Evolutionary conservation across 2,888 invertebrate species (phyloP).

Genomic region (Hirtodrosophila confusa): DNA sequence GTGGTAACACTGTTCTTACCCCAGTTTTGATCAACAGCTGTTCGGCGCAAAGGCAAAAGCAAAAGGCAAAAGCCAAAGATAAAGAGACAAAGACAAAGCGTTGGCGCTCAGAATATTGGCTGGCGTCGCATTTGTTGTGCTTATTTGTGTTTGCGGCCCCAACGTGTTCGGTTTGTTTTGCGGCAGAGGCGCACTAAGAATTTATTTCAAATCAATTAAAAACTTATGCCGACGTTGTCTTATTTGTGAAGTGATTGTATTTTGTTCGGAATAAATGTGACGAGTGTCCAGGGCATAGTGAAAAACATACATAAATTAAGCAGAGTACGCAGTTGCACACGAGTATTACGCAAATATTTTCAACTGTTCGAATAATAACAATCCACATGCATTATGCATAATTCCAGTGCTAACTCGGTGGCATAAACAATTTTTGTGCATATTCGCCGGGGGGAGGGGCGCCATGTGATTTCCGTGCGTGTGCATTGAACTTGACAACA

Average conservation of each 20-base stretch:
- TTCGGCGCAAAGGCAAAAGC: conserved; percentile 7
- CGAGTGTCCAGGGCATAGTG: conserved; percentile 21
- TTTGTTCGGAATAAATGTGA: conserved; percentile 1
- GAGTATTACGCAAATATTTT: conserved; percentile 34
- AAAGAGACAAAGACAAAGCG: conserved; percentile 39
- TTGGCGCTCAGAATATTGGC: conserved; percentile 33
- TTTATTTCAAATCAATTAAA: conserved; percentile 35
- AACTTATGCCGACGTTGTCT: conserved; percentile 43
- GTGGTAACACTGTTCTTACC: background rate
- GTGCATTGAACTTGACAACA: conserved; percentile 57
- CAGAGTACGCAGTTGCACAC: conserved; percentile 29
- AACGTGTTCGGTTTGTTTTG: conserved; percentile 61
- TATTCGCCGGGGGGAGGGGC: conserved; percentile 1
- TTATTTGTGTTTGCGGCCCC: conserved; percentile 55
- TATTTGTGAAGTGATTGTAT: conserved; percentile 31
- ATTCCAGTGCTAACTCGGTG: background rate
- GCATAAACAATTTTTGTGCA: conserved; percentile 32
- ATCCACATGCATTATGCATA: background rate
- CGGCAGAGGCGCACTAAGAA: conserved; percentile 19
- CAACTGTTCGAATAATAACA: conserved; percentile 14
- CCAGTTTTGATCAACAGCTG: background rate
- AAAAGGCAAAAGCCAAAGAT: conserved; percentile 19
- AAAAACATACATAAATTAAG: conserved; percentile 17
- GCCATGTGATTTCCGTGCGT: conserved; percentile 48
- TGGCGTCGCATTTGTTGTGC: conserved; percentile 59